Conservation (phyloP, 2,113 vertebrate species). For the Felis chaus region DNA sequence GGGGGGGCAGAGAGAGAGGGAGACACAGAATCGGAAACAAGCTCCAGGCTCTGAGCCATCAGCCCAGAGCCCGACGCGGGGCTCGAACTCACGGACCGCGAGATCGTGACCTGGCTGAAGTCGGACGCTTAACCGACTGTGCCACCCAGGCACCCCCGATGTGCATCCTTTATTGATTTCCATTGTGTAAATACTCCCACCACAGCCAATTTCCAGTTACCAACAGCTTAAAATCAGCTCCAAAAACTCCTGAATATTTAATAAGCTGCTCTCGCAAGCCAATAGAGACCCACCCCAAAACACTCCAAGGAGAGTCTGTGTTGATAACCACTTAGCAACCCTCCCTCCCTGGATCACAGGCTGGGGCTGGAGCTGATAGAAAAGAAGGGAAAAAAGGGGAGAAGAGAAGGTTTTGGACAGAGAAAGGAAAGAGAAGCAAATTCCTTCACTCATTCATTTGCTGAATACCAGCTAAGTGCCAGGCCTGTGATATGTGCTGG, state of each 20-base stretch:
- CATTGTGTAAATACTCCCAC: background rate
- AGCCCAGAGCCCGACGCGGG: no score
- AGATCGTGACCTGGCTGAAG: no score
- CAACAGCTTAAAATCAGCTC: slow-evolving; percentile 6
- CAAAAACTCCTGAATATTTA: background rate
- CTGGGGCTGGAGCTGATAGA: background rate
- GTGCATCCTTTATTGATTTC: background rate
- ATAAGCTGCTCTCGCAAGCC: background rate
- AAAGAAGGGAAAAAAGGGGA: background rate
- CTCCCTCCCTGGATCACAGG: background rate
- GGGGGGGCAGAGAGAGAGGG: no score
- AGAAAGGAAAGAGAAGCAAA: background rate
- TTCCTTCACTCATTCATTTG: background rate
- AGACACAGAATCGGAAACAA: no score
- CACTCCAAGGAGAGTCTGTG: background rate
- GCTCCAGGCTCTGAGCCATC: no score
- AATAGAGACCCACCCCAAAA: background rate
- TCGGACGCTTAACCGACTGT: no score
- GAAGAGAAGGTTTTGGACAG: background rate
- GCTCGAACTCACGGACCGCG: no score
- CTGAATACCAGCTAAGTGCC: background rate
- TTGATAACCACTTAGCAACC: no score
- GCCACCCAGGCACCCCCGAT: background rate
- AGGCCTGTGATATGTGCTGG: background rate
- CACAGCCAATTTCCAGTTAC: background rate